Evolutionary conservation across 2,113 vertebrate species (phyloP).

Genomic region (Calyptomena viridis): DNA sequence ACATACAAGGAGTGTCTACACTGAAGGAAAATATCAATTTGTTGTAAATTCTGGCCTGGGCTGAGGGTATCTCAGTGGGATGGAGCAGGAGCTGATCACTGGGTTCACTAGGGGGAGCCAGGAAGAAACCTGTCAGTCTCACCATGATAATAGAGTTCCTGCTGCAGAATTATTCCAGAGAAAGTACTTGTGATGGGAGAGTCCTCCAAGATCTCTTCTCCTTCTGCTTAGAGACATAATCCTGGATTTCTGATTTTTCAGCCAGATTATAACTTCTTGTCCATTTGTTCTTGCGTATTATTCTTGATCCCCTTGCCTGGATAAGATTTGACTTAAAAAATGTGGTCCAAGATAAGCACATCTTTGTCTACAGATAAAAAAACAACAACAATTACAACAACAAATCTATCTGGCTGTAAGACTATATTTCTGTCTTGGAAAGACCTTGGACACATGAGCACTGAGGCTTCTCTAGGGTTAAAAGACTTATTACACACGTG

Average conservation of each 20-base stretch:
- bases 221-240: not conserved
- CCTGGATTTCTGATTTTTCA: not conserved
- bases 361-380: not conserved
- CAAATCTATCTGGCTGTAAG: not conserved
- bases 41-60: not conserved
- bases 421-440: not conserved
- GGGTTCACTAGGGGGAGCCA: constrained; percentile 63
- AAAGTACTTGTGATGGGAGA: not conserved
- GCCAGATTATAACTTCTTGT: not conserved
- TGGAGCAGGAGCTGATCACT: not conserved
- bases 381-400: not conserved
- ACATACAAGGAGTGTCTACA: not conserved
- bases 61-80: not conserved
- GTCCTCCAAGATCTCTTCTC: not conserved
- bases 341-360: not conserved
- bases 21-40: not conserved
- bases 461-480: not conserved
- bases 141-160: not conserved
- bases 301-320: not conserved
- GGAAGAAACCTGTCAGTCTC: constrained; percentile 17
- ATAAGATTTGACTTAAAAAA: not conserved
- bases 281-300: not conserved
- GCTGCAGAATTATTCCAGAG: not conserved
- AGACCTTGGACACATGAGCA: not conserved
- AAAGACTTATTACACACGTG: accelerated